Evolutionary conservation across 1,140 invertebrate species (phyloP), one percentile per base, ranked within the genome.

Genomic region (Charaxes varanes): DNA sequence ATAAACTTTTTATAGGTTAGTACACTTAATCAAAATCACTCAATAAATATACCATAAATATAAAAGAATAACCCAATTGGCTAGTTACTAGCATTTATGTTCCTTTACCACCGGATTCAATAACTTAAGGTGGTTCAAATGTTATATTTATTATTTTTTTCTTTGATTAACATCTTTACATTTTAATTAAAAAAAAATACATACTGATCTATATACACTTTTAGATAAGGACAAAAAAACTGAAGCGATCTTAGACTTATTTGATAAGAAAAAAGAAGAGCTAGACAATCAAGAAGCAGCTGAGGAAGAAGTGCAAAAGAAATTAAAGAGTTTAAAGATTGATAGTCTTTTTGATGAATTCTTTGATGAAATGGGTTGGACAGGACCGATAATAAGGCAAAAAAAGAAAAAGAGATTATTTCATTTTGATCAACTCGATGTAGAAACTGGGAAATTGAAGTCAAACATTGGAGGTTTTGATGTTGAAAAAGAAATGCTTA

Each of bases 401-500:
- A 35, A 60, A 5, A 72, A 65, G 30, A 55, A 62, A 11, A 72
- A 62, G 31, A 56, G 11, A 26, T 34, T 66, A 34, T 79, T 78
- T 42, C 62, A 62, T 31, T 81, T 84, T 38, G 67, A 76, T 2
- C 70, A 84, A 22, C 62, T 83, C 21, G 81, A 86, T 36, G 32
- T 81, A 41, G 72, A 85, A 32, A 84, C 67, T n/a, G 84, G 83
- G 1, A 77, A 70, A 43, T 52, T 86, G 2, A 81, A 85, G 27
- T 77, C 82, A 2, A 72, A 77, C 28, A 49, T 85, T 7, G 68
- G 81, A 24, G 48, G 59, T 19, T 62, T 83, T 4, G 86, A 91
- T 78, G 60, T 90, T 33, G 86, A 86, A 15, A 70, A 86, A 41
- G 61, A 88, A 43, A 77, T 92, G 74, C 65, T 89, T 46, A 92